Percentiles rank a stretch among this genome's conserved stretches.
Evolutionary conservation across 2,113 vertebrate genomes (phyloP).

Genomic region (Coturnix japonica): DNA sequence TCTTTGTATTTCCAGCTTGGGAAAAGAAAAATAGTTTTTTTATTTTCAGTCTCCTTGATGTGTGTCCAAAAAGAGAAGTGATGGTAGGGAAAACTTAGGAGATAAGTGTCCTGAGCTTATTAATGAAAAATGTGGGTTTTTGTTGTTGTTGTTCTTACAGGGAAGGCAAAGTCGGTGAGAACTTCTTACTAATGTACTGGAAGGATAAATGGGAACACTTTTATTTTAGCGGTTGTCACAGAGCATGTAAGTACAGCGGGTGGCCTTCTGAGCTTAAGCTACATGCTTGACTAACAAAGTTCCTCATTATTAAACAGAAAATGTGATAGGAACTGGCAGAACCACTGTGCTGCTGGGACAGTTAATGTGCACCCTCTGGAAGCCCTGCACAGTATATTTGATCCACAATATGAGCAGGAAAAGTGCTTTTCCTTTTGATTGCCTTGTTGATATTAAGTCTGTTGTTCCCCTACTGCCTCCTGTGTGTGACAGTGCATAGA

Average conservation of each 20-base stretch:
- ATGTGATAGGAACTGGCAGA: constrained; percentile 1
- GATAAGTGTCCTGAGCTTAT: background rate
- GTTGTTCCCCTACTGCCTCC: background rate
- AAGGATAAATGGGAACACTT: background rate
- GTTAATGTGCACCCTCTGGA: background rate
- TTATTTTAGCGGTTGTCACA: background rate
- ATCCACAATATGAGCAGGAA: background rate
- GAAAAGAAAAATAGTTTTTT: background rate
- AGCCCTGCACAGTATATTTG: background rate
- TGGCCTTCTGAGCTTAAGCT: background rate
- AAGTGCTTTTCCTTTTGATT: background rate
- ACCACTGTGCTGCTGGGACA: background rate
- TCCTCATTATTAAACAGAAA: constrained; percentile 8
- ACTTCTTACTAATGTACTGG: background rate
- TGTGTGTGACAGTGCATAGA: fast-evolving
- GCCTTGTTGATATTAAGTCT: background rate
- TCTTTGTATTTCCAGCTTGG: background rate
- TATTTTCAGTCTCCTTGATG: background rate
- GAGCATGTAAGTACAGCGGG: background rate
- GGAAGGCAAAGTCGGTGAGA: background rate
- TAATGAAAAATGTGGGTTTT: background rate
- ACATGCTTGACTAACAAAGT: background rate
- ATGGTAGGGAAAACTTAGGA: constrained; percentile 2
- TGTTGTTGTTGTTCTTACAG: background rate
- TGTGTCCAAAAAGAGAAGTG: background rate